A percentile compares a stretch with the other conserved stretches of the same genome.
Evolutionary conservation across 64 coral and sea anemone genomes (phyloP).

Genomic region (Catalaphyllia jardinei): DNA sequence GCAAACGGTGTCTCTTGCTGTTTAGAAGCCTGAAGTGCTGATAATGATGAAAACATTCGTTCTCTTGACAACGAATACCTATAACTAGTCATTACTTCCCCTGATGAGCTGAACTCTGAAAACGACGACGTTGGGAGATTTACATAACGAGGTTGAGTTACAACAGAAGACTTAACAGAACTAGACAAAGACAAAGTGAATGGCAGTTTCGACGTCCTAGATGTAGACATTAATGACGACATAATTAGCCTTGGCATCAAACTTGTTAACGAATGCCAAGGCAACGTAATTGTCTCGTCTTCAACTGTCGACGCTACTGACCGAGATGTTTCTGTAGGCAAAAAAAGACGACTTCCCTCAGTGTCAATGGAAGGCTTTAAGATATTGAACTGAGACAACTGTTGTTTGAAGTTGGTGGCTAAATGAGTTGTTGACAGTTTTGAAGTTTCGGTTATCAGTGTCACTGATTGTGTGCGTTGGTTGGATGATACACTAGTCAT

Average conservation of each 20-base stretch:
- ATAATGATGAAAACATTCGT: no score
- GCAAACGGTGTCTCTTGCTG: no score
- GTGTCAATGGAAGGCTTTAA: neutral
- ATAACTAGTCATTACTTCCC: no score
- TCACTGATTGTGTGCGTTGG: neutral
- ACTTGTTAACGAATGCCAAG: neutral
- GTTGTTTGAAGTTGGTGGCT: neutral
- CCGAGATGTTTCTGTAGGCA: neutral
- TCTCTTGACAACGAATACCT: no score
- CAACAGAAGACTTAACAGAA: neutral
- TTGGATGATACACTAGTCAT: neutral
- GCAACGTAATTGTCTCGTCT: neutral
- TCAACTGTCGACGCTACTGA: neutral
- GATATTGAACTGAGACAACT: neutral
- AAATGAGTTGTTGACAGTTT: neutral
- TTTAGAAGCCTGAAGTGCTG: no score
- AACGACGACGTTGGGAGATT: no score
- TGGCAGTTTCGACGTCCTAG: neutral
- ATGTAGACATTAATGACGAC: neutral
- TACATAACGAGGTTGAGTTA: no score
- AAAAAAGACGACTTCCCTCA: neutral
- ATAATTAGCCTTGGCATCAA: no score
- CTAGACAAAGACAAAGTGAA: neutral
- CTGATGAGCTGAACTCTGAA: no score
- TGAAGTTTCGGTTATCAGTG: neutral